Conservation (phyloP, 2,797 vertebrate species). For the Thunnus albacares region DNA sequence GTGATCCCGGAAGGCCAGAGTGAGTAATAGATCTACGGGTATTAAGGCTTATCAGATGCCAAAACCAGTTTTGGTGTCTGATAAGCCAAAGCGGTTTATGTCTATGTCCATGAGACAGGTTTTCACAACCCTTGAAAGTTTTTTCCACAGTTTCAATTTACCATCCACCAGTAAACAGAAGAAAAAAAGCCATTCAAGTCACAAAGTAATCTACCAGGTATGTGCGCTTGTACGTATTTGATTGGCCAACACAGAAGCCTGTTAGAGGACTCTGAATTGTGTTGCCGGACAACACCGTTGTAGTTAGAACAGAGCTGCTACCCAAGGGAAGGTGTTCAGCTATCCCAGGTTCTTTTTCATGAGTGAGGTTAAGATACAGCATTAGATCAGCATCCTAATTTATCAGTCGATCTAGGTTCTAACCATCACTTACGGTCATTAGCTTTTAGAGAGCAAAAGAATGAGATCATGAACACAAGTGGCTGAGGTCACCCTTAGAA, state of each 20-base stretch:
- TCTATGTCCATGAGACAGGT: not conserved
- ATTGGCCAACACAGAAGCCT: too few species aligned
- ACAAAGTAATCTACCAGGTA: not conserved
- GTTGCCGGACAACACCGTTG: too few species aligned
- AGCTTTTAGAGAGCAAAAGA: conserved; percentile 5
- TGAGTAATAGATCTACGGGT: too few species aligned
- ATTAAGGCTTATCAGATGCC: not conserved
- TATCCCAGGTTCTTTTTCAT: not conserved
- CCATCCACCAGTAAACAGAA: not conserved
- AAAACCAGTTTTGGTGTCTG: not conserved
- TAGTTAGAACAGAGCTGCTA: too few species aligned
- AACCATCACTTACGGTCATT: not conserved
- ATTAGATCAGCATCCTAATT: not conserved
- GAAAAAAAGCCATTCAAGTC: not conserved
- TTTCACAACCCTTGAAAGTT: not conserved
- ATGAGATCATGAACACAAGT: not conserved
- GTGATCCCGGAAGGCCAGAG: too few species aligned
- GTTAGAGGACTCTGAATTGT: too few species aligned
- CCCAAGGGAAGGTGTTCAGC: too few species aligned
- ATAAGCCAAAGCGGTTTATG: not conserved
- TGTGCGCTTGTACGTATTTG: not conserved
- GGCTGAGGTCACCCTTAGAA: not conserved
- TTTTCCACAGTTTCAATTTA: not conserved
- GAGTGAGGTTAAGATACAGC: conserved; percentile 1
- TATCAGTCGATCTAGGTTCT: not conserved